A percentile compares a stretch with the other conserved stretches of the same genome.
phyloP scores from a whole-genome alignment of 2,888 invertebrate genomes.

The Parascotia fuliginaria region DNA sequence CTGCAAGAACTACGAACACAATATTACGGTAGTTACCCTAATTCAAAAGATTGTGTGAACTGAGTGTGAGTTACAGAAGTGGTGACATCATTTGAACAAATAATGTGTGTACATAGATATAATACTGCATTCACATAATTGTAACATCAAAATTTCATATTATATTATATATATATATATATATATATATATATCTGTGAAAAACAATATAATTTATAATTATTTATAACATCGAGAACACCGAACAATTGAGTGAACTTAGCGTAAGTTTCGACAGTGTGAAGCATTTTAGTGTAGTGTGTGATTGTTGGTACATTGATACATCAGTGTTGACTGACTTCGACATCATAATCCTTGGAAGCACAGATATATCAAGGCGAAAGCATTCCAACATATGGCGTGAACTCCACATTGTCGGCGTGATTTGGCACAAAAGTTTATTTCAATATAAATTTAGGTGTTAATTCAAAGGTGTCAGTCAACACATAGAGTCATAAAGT shows the following conservation, averaged over 20 bases:
- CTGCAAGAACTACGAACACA: constrained; percentile 60
- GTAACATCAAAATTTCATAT: constrained; percentile 47
- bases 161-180: constrained; percentile 20
- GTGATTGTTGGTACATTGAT: constrained; percentile 70
- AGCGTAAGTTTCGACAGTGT: constrained; percentile 56
- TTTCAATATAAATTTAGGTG: constrained; percentile 5
- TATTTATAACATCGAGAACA: constrained; percentile 63
- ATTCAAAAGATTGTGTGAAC: constrained; percentile 59
- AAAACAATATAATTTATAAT: constrained; percentile 46
- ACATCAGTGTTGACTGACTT: constrained; percentile 78
- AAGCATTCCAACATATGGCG: constrained; percentile 49
- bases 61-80: constrained; percentile 59
- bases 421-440: constrained; percentile 43
- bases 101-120: constrained; percentile 51
- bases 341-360: constrained; percentile 25
- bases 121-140: constrained; percentile 54
- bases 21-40: constrained; percentile 50
- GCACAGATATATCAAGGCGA: constrained; percentile 27
- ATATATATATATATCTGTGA: constrained; percentile 40
- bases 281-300: constrained; percentile 70
- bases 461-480: constrained; percentile 65
- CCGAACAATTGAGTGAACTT: constrained; percentile 56
- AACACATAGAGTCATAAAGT: constrained; percentile 71
- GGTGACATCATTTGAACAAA: constrained; percentile 52
- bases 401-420: constrained; percentile 29